These are phyloP conservation scores for Parotia lawesii DNA, from an alignment of 2,113 vertebrate genomes.

Conservation along the genomic window DNA sequence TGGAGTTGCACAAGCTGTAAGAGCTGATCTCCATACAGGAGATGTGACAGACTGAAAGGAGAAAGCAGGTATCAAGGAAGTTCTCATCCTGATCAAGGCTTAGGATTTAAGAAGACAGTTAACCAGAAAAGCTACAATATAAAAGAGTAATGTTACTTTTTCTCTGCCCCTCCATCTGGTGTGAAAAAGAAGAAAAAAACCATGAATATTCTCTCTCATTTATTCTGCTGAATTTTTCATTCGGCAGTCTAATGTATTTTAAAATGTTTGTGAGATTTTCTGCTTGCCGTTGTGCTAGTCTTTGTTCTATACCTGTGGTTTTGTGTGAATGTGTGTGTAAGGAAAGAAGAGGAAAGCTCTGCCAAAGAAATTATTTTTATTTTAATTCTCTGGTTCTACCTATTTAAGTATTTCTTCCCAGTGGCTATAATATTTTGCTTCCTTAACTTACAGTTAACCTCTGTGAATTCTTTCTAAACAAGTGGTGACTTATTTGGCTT, in stretches of 20 bases:
- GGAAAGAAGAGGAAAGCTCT: background rate
- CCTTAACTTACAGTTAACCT: background rate
- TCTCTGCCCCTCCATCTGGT: background rate
- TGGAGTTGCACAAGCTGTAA: background rate
- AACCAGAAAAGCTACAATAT: background rate
- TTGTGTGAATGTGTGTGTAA: background rate
- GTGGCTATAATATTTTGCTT: background rate
- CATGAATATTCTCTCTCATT: background rate
- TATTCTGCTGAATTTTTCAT: background rate
- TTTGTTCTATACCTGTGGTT: background rate
- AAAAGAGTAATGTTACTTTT: background rate
- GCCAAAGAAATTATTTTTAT: background rate
- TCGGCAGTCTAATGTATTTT: background rate
- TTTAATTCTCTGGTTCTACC: background rate
- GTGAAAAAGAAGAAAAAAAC: background rate
- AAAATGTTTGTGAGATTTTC: background rate
- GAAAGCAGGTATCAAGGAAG: background rate
- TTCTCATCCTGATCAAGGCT: background rate
- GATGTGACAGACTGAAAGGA: background rate
- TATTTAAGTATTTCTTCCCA: background rate
- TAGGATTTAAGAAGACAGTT: background rate
- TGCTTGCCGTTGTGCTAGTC: background rate
- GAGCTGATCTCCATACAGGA: background rate
- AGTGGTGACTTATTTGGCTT: background rate
- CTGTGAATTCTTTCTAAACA: background rate